Conservation (phyloP, 37 sponge, comb jelly and placozoan genomes). For the Crambe crambe region DNA sequence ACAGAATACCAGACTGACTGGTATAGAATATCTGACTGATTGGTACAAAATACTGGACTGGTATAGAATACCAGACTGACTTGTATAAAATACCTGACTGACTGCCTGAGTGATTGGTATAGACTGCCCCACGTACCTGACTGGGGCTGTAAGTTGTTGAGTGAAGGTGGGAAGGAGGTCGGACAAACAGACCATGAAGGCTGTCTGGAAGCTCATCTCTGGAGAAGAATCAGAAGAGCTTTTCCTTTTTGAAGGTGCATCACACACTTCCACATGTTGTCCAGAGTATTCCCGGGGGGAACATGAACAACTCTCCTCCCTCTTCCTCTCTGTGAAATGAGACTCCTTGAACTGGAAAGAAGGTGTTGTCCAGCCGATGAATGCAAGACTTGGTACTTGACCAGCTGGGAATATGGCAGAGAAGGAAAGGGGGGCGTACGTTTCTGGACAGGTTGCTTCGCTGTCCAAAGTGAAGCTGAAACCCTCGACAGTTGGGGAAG, state of each 20-base stretch:
- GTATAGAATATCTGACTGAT: too few relatives aligned
- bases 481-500: conserved; percentile 2
- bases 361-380: conserved; percentile 72
- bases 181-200: conserved; percentile 45
- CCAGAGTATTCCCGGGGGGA: neutral
- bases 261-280: conserved; percentile 12
- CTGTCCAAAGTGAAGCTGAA: neutral
- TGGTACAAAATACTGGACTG: too few relatives aligned
- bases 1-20: too few relatives aligned
- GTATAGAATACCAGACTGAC: too few relatives aligned
- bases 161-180: conserved; percentile 11
- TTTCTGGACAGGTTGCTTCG: neutral
- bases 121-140: too few relatives aligned
- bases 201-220: conserved; percentile 18
- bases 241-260: too few relatives aligned
- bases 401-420: conserved; percentile 52
- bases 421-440: conserved; percentile 19
- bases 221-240: neutral
- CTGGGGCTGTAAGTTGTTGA: neutral
- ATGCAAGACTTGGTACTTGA: conserved; percentile 43
- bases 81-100: too few relatives aligned
- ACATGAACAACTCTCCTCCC: neutral
- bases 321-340: neutral
- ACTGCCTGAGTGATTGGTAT: too few relatives aligned
- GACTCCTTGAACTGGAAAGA: conserved; percentile 38